Conservation (phyloP, 1,140 invertebrate species). For the Danaus plexippus region DNA sequence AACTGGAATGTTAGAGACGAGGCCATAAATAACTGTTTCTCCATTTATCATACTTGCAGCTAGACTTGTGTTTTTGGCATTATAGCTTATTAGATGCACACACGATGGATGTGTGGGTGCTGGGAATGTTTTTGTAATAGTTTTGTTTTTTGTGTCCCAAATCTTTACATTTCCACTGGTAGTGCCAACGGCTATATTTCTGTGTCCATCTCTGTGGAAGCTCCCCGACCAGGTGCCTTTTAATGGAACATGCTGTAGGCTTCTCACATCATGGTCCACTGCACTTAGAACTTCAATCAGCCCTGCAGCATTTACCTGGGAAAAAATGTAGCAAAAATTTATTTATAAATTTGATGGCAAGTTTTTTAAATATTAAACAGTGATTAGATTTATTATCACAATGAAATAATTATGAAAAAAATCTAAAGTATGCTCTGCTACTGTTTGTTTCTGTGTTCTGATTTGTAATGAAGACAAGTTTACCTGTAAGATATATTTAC, state of each 20-base stretch:
- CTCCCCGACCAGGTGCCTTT: conserved; percentile 61
- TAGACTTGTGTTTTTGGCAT: conserved; percentile 64
- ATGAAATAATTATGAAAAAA: too few relatives aligned
- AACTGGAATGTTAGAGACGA: conserved; percentile 60
- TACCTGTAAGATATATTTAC: conserved; percentile 68
- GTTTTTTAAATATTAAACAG: not conserved
- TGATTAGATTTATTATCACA: too few relatives aligned
- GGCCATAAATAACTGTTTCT: conserved; percentile 61
- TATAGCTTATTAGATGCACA: conserved; percentile 64
- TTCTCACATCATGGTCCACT: conserved; percentile 57
- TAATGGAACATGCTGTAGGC: conserved; percentile 59
- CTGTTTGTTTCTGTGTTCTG: too few relatives aligned
- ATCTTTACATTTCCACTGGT: conserved; percentile 62
- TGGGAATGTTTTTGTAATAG: conserved; percentile 58
- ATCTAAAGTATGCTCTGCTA: too few relatives aligned
- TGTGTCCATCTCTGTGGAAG: conserved; percentile 62
- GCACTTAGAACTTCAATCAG: conserved; percentile 59
- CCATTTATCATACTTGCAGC: conserved; percentile 64
- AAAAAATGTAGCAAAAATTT: conserved; percentile 20
- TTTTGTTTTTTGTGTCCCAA: conserved; percentile 68
- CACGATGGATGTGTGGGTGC: conserved; percentile 43
- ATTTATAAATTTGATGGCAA: not conserved
- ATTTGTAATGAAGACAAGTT: conserved; percentile 3
- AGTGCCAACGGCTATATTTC: conserved; percentile 61
- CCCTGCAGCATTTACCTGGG: conserved; percentile 61